Evolutionary conservation across 2,113 vertebrate species (phyloP).

Genomic region (Chionis minor): DNA sequence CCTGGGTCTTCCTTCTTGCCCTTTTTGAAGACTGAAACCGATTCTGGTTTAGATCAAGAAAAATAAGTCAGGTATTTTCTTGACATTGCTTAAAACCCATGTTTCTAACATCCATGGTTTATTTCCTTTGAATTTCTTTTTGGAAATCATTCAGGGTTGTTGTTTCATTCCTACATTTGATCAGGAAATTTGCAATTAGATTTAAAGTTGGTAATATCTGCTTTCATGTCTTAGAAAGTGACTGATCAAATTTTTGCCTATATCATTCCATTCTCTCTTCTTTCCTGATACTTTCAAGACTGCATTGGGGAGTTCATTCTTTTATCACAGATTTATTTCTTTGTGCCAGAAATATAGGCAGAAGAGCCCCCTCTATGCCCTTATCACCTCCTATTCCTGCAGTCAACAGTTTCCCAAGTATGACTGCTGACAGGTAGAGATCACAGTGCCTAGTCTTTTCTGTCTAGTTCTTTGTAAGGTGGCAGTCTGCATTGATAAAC

Average conservation of each 20-base stretch:
- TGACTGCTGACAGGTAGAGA: not conserved
- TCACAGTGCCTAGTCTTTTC: not conserved
- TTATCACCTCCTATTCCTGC: not conserved
- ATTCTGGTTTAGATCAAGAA: not conserved
- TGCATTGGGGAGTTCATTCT: not conserved
- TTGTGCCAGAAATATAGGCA: not conserved
- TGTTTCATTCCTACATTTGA: not conserved
- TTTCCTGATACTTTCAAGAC: not conserved
- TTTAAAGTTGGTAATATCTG: not conserved
- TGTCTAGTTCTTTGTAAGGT: not conserved
- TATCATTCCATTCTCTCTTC: not conserved
- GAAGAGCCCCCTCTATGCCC: not conserved
- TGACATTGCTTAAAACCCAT: not conserved
- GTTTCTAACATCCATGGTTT: not conserved
- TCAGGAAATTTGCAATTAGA: not conserved
- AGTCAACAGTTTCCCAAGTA: not conserved
- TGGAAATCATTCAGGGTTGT: not conserved
- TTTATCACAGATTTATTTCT: not conserved
- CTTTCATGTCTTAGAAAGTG: not conserved
- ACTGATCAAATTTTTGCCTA: not conserved
- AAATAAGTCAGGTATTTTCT: not conserved
- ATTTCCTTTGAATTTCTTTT: not conserved
- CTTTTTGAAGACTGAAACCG: no score
- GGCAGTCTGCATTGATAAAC: not conserved
- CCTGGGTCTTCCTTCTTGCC: no score